Conservation (phyloP, 2,888 invertebrate genomes). For the Cantharis rufa region DNA sequence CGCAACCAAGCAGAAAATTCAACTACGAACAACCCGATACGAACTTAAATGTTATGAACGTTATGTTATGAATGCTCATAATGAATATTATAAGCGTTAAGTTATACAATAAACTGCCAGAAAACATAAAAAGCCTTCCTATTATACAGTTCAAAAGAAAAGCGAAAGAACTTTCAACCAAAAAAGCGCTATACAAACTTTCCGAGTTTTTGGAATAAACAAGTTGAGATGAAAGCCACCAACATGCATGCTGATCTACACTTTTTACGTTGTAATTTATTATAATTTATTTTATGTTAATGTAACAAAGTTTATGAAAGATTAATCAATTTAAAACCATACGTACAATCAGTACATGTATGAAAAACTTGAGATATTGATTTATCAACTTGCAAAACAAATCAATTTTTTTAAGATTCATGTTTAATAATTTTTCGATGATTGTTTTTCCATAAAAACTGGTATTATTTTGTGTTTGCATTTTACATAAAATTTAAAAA, state of each 20-base stretch:
- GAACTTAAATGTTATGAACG: background rate
- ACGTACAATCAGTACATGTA: background rate
- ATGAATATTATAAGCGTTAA: background rate
- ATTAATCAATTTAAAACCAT: background rate
- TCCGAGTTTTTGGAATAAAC: background rate
- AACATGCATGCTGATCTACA: background rate
- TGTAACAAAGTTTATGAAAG: background rate
- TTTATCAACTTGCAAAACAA: background rate
- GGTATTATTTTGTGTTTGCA: too few species aligned
- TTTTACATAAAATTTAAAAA: too few species aligned
- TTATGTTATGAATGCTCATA: background rate
- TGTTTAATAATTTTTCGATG: too few species aligned
- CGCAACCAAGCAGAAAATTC: background rate
- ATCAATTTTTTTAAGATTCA: too few species aligned
- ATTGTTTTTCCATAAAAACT: too few species aligned
- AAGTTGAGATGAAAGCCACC: background rate
- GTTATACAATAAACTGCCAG: background rate
- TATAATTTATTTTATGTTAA: background rate
- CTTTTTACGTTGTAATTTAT: background rate
- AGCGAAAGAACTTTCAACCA: background rate
- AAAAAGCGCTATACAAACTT: background rate
- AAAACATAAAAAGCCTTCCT: background rate
- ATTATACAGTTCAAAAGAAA: background rate
- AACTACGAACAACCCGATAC: background rate
- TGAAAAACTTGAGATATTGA: background rate